Evolutionary conservation across 35 echinoderm and acorn worm genomes (phyloP).

Genomic region (Lytechinus variegatus): DNA sequence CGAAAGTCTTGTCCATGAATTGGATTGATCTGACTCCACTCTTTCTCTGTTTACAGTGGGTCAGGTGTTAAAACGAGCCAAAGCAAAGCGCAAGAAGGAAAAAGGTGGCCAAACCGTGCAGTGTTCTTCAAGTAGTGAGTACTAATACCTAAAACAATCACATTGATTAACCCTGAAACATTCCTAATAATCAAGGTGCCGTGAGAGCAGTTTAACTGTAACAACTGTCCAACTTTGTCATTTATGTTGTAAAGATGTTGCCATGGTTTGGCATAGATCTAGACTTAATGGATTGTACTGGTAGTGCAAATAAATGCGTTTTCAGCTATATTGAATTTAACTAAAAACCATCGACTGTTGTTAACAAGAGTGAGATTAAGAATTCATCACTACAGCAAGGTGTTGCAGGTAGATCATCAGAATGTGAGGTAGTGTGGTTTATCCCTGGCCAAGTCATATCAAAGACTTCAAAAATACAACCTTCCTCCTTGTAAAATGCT

Average conservation of each 20-base stretch:
- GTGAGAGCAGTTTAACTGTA: too few species aligned
- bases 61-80: constrained; percentile 45
- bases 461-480: too few species aligned
- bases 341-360: too few species aligned
- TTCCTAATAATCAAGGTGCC: not conserved
- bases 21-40: not conserved
- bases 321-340: too few species aligned
- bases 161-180: not conserved
- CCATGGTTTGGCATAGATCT: not conserved
- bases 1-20: not conserved
- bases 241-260: not conserved
- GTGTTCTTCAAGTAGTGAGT: constrained; percentile 55
- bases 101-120: constrained; percentile 46
- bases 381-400: too few species aligned
- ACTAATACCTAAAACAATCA: constrained; percentile 41
- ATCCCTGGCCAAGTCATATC: too few species aligned
- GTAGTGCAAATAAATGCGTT: not conserved
- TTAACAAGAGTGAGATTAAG: too few species aligned
- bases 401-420: too few species aligned
- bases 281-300: not conserved
- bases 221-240: not conserved
- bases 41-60: constrained; percentile 44
- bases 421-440: too few species aligned
- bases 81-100: constrained; percentile 49
- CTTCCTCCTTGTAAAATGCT: too few species aligned